Percentiles rank a stretch among this genome's conserved stretches.
Evolutionary conservation across 2,888 invertebrate species (phyloP).

Genomic region (Anoplius nigerrimus): DNA sequence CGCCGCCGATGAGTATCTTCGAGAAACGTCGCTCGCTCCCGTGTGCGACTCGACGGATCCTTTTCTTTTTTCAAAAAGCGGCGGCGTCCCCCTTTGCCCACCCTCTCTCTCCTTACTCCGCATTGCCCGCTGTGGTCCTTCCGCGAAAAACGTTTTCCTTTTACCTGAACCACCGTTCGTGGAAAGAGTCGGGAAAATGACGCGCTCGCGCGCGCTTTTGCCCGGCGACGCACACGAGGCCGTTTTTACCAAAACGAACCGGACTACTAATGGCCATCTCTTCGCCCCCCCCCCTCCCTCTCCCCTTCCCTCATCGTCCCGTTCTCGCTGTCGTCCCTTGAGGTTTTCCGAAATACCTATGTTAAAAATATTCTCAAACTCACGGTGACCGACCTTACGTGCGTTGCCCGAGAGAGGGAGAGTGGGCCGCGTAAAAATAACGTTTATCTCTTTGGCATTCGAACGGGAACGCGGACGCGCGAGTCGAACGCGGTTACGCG

Average conservation of each 20-base stretch:
- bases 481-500: too few relatives aligned
- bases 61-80: slow-evolving; percentile 29
- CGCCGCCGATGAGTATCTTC: slow-evolving; percentile 40
- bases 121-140: slow-evolving; percentile 33
- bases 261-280: slow-evolving; percentile 4
- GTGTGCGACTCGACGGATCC: not conserved
- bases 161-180: slow-evolving; percentile 42
- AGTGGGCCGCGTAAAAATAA: too few relatives aligned
- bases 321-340: slow-evolving; percentile 2
- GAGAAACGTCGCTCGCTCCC: slow-evolving; percentile 23
- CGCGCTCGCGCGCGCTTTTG: slow-evolving; percentile 40
- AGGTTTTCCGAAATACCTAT: not conserved
- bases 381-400: too few relatives aligned
- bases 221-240: slow-evolving; percentile 8
- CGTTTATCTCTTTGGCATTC: too few relatives aligned
- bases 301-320: slow-evolving; percentile 6
- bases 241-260: too few relatives aligned
- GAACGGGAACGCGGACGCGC: too few relatives aligned
- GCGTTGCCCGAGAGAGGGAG: too few relatives aligned
- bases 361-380: slow-evolving; percentile 9
- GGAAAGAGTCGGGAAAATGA: slow-evolving; percentile 39
- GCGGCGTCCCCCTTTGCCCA: slow-evolving; percentile 3
- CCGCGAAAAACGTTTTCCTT: slow-evolving; percentile 47
- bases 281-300: slow-evolving; percentile 19
- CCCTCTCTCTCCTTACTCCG: not conserved